phyloP scores from a whole-genome alignment of 2,797 vertebrate genomes.

The Urocyon cinereoargenteus region DNA sequence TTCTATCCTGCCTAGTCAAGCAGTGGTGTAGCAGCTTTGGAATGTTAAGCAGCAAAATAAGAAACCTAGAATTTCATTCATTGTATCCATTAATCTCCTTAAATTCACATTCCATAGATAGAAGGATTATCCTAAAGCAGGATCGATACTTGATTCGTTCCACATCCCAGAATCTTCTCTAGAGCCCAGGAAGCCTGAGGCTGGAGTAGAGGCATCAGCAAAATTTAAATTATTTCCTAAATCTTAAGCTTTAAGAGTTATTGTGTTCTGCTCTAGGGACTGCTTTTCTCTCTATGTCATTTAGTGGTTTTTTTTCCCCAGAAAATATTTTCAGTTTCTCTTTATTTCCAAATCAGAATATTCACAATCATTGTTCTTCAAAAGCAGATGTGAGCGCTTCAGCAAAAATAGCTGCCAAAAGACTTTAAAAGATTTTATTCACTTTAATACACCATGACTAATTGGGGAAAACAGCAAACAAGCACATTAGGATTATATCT shows the following conservation, averaged over 20 bases:
- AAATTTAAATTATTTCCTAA: constrained; percentile 72
- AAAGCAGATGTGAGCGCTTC: constrained; percentile 37
- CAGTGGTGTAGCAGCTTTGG: not conserved
- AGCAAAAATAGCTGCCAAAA: constrained; percentile 75
- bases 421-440: constrained; percentile 78
- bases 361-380: constrained; percentile 59
- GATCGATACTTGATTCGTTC: constrained; percentile 68
- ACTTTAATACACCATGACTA: constrained; percentile 80
- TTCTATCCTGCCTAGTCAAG: not conserved
- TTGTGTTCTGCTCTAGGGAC: constrained; percentile 47
- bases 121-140: constrained; percentile 70
- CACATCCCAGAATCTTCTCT: constrained; percentile 58
- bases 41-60: constrained; percentile 47
- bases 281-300: constrained; percentile 23
- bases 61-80: constrained; percentile 64
- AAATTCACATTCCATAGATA: constrained; percentile 64
- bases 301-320: not conserved
- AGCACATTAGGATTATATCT: constrained; percentile 64
- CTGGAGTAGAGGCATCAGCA: constrained; percentile 65
- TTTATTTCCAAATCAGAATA: constrained; percentile 70
- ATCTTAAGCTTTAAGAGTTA: constrained; percentile 55
- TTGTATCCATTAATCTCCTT: constrained; percentile 68
- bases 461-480: constrained; percentile 74
- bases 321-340: constrained; percentile 62
- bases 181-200: constrained; percentile 38